These are phyloP conservation scores for Corythornis vintsioides DNA, from an alignment of 2,113 vertebrate genomes.

Conservation along the genomic window DNA sequence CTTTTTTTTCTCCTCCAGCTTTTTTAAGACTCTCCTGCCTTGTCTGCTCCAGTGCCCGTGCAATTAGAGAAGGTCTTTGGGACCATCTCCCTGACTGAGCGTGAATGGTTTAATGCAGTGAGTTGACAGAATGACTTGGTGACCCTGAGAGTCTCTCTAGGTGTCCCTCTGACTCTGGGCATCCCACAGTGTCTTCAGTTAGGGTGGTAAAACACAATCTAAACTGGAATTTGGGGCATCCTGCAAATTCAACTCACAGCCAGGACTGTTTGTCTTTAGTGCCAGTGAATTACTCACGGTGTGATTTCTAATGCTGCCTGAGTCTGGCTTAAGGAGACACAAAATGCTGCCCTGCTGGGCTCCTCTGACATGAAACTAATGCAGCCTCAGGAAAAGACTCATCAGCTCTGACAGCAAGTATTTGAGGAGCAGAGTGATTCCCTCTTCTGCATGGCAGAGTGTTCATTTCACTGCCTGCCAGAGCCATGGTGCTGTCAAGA, in stretches of 20 bases:
- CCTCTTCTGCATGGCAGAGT: not conserved
- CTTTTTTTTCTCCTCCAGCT: not conserved
- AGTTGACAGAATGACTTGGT: not conserved
- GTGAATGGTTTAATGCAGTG: not conserved
- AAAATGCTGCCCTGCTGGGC: fast-evolving
- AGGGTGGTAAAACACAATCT: not conserved
- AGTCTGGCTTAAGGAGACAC: not conserved
- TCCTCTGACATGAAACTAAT: not conserved
- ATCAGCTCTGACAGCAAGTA: not conserved
- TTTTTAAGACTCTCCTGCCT: not conserved
- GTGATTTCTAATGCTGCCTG: not conserved
- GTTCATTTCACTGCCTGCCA: not conserved
- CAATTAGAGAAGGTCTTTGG: not conserved
- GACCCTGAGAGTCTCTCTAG: not conserved
- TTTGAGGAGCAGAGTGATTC: not conserved
- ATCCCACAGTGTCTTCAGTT: not conserved
- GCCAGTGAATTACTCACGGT: not conserved
- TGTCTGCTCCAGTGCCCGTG: not conserved
- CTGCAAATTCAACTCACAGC: not conserved
- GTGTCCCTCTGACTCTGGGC: not conserved
- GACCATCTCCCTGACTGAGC: not conserved
- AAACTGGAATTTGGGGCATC: not conserved
- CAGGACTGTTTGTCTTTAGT: not conserved
- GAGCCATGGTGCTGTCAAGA: not conserved
- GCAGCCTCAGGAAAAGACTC: not conserved